Base-by-base conservation (phyloP, 1,140 invertebrate species). In the Drosophila nannoptera region DNA sequence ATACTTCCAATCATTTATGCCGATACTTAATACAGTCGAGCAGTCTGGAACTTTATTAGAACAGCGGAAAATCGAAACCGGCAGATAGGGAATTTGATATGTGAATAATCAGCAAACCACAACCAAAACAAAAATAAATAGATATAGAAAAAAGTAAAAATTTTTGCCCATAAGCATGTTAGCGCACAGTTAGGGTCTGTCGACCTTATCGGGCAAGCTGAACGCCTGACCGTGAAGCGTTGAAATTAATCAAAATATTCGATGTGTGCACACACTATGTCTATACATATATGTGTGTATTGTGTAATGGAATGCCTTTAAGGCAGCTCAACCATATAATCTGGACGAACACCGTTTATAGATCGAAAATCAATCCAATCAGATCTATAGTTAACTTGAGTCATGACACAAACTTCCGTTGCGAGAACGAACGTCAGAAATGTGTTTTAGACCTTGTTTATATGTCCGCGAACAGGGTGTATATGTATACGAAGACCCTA, bases 391-490 rank as follows among this genome's bases (percentile, higher is more conserved):
- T 29, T 54, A 62, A 65, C 72, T 22, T 83, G 80, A 83, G 73
- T 83, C 80, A 83, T 84, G 80, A 70, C 80, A 76, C 43, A 84
- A 80, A 70, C 80, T 84, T 83, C 81, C 80, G 81, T 74, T 83
- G 80, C 76, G 59, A 75, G 83, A 82, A 82, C 66, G 48, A 55
- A 62, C 56, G 59, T 66, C 40, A 40, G 75, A 67, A 56, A 66
- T 59, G 32, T 74, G 35, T 40, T 54, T 54, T 78, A 53, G 72
- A 43, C 58, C 9, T 4, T 46, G 9, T 46, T 40, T 58, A 65
- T 65, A 33, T 33, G 45, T 45, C 53, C 33, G 14, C 32, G 31
- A 38, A 32, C 4, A 43, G 29, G 40, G 33, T 59, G 12, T 33
- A 14, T 52, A 36, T 52, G 62, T 77, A 66, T 76, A 68, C 73